These are phyloP conservation scores for Porites rus DNA, from an alignment of 92 coral and sea anemone species.

Conservation along the genomic window DNA sequence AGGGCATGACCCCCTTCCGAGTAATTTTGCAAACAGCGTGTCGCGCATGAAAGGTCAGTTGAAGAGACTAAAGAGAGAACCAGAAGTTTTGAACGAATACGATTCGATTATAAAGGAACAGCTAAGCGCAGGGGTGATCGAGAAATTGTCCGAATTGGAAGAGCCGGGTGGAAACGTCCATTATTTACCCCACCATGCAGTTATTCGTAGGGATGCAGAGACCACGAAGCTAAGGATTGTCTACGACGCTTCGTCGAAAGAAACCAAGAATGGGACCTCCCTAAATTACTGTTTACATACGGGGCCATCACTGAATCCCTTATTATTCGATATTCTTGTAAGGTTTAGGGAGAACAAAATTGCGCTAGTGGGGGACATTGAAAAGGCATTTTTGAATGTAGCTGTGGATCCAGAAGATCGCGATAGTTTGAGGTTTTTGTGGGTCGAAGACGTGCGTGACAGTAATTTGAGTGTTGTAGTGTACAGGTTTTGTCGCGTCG, in stretches of 20 bases:
- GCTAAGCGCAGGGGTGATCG: slow-evolving; percentile 50
- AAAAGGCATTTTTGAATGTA: too few species aligned
- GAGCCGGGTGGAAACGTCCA: slow-evolving; percentile 14
- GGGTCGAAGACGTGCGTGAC: too few species aligned
- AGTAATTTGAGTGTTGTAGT: too few species aligned
- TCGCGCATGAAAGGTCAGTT: slow-evolving; percentile 41
- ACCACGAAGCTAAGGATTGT: slow-evolving; percentile 53
- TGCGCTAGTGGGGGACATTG: slow-evolving; percentile 18
- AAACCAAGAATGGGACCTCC: slow-evolving; percentile 37
- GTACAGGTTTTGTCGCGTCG: too few species aligned
- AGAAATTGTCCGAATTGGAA: slow-evolving; percentile 46
- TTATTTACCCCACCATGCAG: slow-evolving; percentile 57
- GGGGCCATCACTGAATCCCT: slow-evolving; percentile 55
- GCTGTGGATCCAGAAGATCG: too few species aligned
- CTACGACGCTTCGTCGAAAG: slow-evolving; percentile 49
- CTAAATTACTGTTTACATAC: slow-evolving; percentile 60
- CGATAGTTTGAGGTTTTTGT: too few species aligned
- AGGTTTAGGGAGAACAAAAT: slow-evolving; percentile 53
- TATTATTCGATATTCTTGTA: slow-evolving; percentile 51
- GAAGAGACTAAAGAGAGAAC: slow-evolving; percentile 35
- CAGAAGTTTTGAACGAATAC: slow-evolving; percentile 40
- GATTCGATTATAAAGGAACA: slow-evolving; percentile 50
- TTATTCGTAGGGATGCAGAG: slow-evolving; percentile 49
- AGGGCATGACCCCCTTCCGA: slow-evolving; percentile 39
- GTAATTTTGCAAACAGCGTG: slow-evolving; percentile 42